These are phyloP conservation scores for Pagrus major DNA, from an alignment of 2,113 vertebrate species.

Conservation along the genomic window DNA sequence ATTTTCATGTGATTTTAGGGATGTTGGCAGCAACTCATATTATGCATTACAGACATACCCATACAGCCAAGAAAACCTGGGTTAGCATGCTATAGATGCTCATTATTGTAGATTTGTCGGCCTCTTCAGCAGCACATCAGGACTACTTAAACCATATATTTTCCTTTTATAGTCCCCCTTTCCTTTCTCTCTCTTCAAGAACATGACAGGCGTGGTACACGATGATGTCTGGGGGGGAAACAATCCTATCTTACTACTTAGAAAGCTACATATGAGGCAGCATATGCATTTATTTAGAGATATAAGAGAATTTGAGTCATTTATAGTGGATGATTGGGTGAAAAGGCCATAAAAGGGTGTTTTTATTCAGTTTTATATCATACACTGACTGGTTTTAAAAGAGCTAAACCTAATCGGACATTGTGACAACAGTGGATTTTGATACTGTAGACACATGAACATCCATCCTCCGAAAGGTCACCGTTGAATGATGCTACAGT, in stretches of 20 bases:
- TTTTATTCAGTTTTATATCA: not conserved
- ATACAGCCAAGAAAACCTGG: constrained; percentile 15
- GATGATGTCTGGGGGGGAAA: not conserved
- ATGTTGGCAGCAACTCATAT: not conserved
- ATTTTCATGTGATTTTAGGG: not conserved
- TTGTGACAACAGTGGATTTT: not conserved
- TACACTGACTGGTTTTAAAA: not conserved
- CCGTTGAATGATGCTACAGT: constrained; percentile 27
- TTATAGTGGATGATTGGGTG: not conserved
- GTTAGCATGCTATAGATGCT: not conserved
- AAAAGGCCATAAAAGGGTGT: too few species aligned
- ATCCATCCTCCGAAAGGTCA: constrained; percentile 40
- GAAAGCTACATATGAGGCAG: not conserved
- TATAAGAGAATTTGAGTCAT: not conserved
- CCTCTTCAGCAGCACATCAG: not conserved
- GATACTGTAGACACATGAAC: not conserved
- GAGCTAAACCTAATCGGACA: too few species aligned
- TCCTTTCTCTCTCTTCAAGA: not conserved
- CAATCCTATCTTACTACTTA: not conserved
- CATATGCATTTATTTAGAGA: not conserved
- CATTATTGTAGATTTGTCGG: constrained; percentile 28
- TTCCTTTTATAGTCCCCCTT: not conserved
- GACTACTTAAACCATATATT: not conserved
- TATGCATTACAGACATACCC: not conserved
- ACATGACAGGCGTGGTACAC: not conserved